phyloP scores from a whole-genome alignment of 2,113 vertebrate genomes.

The Aythya baeri region DNA sequence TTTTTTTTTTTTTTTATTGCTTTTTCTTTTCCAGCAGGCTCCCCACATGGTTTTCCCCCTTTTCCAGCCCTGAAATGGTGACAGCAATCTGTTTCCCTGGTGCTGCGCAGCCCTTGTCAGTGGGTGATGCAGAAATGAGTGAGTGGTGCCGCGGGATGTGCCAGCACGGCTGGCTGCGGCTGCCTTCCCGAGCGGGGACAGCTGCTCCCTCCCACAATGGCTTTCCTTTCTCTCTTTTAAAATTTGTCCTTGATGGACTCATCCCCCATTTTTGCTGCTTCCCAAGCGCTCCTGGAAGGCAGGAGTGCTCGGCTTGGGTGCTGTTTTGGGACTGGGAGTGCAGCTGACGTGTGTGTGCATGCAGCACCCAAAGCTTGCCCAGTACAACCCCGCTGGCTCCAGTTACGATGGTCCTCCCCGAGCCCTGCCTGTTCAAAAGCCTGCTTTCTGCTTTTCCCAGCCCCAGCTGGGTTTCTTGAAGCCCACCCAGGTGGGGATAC shows the following conservation, averaged over 20 bases:
- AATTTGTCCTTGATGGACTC: neutral
- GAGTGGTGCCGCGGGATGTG: slow-evolving; percentile 11
- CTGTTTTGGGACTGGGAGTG: neutral
- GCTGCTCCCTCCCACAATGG: slow-evolving; percentile 23
- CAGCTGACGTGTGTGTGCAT: fast-evolving
- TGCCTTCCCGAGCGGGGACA: neutral
- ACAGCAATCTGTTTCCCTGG: slow-evolving; percentile 29
- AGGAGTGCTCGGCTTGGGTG: neutral
- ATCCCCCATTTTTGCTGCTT: neutral
- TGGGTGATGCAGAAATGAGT: slow-evolving; percentile 9
- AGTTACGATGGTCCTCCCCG: fast-evolving
- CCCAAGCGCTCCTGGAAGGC: neutral
- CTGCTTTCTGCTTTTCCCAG: neutral
- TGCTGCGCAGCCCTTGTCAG: neutral
- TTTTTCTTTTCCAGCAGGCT: neutral
- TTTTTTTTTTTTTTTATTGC: neutral
- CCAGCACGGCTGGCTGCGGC: neutral
- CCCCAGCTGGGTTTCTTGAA: neutral
- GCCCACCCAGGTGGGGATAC: neutral
- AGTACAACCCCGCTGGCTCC: neutral
- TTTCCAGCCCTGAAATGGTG: neutral
- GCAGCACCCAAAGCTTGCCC: neutral
- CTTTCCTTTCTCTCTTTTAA: neutral
- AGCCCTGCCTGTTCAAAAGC: neutral
- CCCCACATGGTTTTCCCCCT: neutral